These are phyloP conservation scores for Panthera leo DNA, from an alignment of 2,113 vertebrate species.

Conservation along the genomic window DNA sequence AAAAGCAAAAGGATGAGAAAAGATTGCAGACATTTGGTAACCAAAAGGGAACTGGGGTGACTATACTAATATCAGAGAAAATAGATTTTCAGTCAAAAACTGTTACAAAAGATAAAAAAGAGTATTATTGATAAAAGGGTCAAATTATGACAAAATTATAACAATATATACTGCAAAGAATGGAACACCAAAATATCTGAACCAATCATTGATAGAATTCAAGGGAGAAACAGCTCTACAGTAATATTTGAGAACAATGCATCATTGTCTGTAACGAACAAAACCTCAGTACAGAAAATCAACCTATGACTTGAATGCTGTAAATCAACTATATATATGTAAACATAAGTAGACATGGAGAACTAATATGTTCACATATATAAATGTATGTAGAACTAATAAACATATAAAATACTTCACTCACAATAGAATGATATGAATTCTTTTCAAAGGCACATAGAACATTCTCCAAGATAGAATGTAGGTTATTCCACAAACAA, in stretches of 20 bases:
- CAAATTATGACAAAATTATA: background rate
- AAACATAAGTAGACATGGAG: background rate
- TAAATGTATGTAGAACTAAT: background rate
- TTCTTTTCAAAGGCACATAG: background rate
- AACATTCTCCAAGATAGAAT: background rate
- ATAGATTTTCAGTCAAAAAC: background rate
- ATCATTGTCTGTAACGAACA: background rate
- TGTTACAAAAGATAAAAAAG: background rate
- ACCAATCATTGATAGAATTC: background rate
- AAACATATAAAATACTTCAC: background rate
- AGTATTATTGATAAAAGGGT: background rate
- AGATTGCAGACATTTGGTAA: background rate
- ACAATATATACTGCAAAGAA: background rate
- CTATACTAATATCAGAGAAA: background rate
- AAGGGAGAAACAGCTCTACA: background rate
- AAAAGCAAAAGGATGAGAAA: background rate
- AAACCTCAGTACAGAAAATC: background rate
- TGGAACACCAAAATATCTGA: background rate
- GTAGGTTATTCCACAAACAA: background rate
- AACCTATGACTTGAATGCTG: background rate
- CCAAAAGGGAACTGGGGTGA: too few species aligned
- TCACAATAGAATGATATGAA: background rate
- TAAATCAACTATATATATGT: background rate
- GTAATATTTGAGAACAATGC: background rate
- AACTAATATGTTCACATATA: too few species aligned